Conservation (phyloP, 1,140 invertebrate genomes). For the Heliconius nattereri region DNA sequence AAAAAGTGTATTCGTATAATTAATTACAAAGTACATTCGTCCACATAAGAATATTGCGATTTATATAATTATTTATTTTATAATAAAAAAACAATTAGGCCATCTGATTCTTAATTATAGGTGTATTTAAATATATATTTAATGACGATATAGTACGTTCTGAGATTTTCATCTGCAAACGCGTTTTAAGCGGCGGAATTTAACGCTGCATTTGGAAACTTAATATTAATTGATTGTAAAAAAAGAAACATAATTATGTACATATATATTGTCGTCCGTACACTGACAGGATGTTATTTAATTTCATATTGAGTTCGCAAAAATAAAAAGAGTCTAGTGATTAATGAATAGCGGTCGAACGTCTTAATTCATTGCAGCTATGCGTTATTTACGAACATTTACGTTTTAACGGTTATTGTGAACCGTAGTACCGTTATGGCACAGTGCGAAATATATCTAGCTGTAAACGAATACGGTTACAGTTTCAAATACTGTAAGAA, state of each 20-base stretch:
- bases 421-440: background rate
- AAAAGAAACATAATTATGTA: background rate
- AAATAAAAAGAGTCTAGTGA: constrained; percentile 63
- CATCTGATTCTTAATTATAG: too few relatives aligned
- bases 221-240: background rate
- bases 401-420: constrained; percentile 19
- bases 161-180: too few relatives aligned
- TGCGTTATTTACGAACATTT: constrained; percentile 20
- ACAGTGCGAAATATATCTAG: background rate
- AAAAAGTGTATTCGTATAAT: too few relatives aligned
- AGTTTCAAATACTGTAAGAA: background rate
- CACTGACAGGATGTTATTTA: constrained; percentile 70
- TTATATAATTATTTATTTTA: too few relatives aligned
- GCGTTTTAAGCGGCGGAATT: too few relatives aligned
- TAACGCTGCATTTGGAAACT: too few relatives aligned
- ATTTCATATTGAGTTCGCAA: constrained; percentile 64
- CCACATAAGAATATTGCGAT: background rate
- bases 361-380: constrained; percentile 28
- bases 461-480: background rate
- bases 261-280: constrained; percentile 48
- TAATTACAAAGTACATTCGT: background rate
- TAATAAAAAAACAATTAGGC: too few relatives aligned
- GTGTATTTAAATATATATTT: too few relatives aligned
- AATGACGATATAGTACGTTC: too few relatives aligned
- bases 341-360: constrained; percentile 62